Evolutionary conservation across 2,113 vertebrate species (phyloP).

Genomic region (Ailurus styani): DNA sequence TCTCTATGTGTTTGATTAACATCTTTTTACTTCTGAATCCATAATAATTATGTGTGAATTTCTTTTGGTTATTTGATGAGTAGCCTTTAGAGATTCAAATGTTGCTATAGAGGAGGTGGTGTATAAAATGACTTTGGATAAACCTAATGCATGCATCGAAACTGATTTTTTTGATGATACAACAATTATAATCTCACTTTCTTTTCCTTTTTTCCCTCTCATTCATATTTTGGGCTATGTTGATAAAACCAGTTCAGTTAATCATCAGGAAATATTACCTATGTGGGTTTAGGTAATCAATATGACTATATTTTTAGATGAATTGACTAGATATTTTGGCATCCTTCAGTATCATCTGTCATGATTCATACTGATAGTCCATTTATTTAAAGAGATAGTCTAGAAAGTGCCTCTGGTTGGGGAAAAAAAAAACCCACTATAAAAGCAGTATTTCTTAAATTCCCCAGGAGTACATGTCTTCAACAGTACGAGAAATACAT

Average conservation of each 20-base stretch:
- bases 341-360: background rate
- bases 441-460: background rate
- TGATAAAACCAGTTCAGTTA: background rate
- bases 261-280: background rate
- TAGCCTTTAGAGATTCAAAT: background rate
- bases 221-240: background rate
- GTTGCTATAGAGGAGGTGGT: background rate
- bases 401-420: background rate
- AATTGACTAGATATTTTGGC: background rate
- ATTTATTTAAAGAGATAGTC: background rate
- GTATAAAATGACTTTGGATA: background rate
- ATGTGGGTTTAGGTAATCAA: background rate
- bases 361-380: background rate
- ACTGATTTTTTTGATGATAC: background rate
- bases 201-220: background rate
- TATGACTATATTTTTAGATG: background rate
- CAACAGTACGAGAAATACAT: background rate
- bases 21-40: background rate
- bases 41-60: background rate
- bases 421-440: background rate
- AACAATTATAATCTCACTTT: background rate
- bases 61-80: background rate
- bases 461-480: background rate
- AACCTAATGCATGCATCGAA: background rate
- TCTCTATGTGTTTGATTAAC: background rate